These are phyloP conservation scores for Zonitis immaculata DNA, from an alignment of 2,888 invertebrate species.

Conservation along the genomic window DNA sequence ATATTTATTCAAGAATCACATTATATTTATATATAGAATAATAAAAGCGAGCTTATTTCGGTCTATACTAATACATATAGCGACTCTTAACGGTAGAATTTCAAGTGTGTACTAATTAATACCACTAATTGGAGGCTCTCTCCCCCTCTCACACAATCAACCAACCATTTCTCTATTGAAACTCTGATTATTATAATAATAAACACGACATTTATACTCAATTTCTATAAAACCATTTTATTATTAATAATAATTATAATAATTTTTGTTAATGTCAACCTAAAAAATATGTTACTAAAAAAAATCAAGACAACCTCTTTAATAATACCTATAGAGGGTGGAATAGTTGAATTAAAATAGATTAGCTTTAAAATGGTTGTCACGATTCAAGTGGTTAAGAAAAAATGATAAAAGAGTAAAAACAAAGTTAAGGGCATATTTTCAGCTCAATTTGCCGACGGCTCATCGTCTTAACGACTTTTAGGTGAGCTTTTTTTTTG, in stretches of 20 bases:
- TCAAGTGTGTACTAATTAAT: constrained; percentile 49
- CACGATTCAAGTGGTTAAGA: constrained; percentile 10
- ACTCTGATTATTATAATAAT: background rate
- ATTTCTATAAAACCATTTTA: no score
- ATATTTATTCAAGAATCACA: constrained; percentile 27
- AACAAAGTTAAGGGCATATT: constrained; percentile 44
- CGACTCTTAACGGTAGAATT: constrained; percentile 40
- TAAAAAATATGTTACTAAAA: no score
- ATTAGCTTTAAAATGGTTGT: constrained; percentile 35
- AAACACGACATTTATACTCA: background rate
- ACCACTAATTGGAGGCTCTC: constrained; percentile 48
- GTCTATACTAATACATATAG: constrained; percentile 23
- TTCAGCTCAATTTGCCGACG: constrained; percentile 47
- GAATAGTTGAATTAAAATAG: constrained; percentile 27
- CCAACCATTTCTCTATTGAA: constrained; percentile 23
- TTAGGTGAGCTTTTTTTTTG: no score
- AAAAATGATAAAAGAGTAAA: constrained; percentile 5
- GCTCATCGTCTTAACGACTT: constrained; percentile 46
- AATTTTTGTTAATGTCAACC: constrained; percentile 27
- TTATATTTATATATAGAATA: no score
- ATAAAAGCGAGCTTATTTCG: constrained; percentile 20
- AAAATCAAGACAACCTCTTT: background rate
- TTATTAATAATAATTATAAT: no score
- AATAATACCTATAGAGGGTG: no score
- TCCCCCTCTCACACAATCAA: constrained; percentile 31